phyloP scores from a whole-genome alignment of 2,797 vertebrate species.

The Centropyge bicolor region DNA sequence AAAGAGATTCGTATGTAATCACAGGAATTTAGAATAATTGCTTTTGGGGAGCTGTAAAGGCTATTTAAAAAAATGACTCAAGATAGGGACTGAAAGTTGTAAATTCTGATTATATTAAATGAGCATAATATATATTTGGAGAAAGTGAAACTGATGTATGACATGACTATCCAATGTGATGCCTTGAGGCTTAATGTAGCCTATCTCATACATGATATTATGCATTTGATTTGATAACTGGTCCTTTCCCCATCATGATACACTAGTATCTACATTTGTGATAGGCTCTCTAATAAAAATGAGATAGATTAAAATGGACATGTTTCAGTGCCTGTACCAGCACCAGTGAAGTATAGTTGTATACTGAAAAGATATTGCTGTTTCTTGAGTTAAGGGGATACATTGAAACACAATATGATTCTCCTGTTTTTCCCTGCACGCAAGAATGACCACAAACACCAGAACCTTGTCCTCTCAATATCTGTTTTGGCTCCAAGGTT shows the following conservation, averaged over 20 bases:
- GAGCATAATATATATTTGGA: neutral
- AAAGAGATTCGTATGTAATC: constrained; percentile 61
- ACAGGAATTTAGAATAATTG: constrained; percentile 54
- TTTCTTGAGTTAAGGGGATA: neutral
- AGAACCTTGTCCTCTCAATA: too few species aligned
- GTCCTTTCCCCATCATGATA: neutral
- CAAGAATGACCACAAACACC: neutral
- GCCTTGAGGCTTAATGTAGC: neutral
- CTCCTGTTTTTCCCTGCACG: neutral
- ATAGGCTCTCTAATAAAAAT: constrained; percentile 7
- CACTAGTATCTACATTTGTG: neutral
- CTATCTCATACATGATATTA: neutral
- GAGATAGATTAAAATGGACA: neutral
- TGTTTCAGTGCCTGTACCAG: neutral
- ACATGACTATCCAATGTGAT: neutral
- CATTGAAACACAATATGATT: neutral
- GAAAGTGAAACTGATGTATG: neutral
- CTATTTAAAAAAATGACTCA: neutral
- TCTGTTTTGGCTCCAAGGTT: neutral
- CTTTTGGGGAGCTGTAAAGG: constrained; percentile 17
- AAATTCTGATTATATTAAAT: neutral
- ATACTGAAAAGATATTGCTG: neutral
- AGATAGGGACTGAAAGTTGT: neutral
- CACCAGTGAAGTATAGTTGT: neutral
- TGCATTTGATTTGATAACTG: neutral